Evolutionary conservation across 2,888 invertebrate species (phyloP), one percentile per base, ranked within the genome.

Genomic region (Pandemis heparana): DNA sequence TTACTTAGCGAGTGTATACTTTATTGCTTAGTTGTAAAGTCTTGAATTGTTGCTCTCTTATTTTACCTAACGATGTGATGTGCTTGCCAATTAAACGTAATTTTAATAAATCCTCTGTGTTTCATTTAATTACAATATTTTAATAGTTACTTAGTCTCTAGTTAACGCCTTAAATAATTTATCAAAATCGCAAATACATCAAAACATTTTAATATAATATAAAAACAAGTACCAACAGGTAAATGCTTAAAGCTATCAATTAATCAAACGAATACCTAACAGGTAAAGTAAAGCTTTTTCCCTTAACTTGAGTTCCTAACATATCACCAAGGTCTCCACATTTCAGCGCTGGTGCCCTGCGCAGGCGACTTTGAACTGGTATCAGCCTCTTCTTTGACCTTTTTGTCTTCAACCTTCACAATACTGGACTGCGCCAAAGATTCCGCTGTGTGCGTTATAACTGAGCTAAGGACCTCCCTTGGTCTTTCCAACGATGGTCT

Each of bases 311-410:
- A 56, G 16, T 14, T 32, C 23, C 23, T 23, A 66, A 39, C 8
- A 14, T 51, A 69, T 87, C 82, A 92, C 94, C 94, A 94, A 10
- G 94, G 94, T 51, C 94, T 83, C 94, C 94, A 94, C 92, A 94
- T 90, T 74, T 92, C 93, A 0, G 87, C 77, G 75, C 85, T 88
- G 0, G 90, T 79, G 1, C 92, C 89, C 75, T 92, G 93, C 61
- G 83, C 84, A 0, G 93, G 91, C 3, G 92, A 89, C 41, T 83
- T 88, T 0, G 92, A 85, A 75, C 88, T 88, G 0, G 86, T 85
- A 38, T 89, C 89, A 0, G 85, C 86, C 77, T 90, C 90, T 2
- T 76, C 77, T 51, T 85, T 85, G 0, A 70, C 75, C 5, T 81
- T 81, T 53, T 76, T 79, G 4, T 80, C 77, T 59, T 80, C 79